Evolutionary conservation across 2,888 invertebrate species (phyloP).

Genomic region (Mimas tiliae): DNA sequence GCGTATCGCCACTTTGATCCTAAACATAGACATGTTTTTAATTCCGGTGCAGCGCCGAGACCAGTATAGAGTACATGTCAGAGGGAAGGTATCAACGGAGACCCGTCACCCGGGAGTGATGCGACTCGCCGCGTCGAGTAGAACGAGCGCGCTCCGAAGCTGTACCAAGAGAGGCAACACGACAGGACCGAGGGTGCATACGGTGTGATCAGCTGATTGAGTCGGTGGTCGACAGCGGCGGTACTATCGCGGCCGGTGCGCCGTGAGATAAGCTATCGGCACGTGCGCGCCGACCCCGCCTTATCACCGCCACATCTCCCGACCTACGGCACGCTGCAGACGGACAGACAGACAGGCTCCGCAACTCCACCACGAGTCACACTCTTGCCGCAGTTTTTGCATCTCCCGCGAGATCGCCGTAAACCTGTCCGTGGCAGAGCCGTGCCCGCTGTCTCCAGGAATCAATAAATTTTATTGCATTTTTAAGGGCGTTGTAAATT

Average conservation of each 20-base stretch:
- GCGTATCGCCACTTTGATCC: not conserved
- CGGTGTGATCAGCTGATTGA: slow-evolving; percentile 45
- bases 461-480: slow-evolving; percentile 65
- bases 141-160: too few species aligned
- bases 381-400: not conserved
- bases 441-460: slow-evolving; percentile 50
- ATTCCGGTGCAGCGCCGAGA: not conserved
- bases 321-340: slow-evolving; percentile 48
- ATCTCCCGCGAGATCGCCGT: slow-evolving; percentile 20
- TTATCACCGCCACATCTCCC: slow-evolving; percentile 54
- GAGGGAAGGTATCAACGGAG: too few species aligned
- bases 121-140: not conserved
- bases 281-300: slow-evolving; percentile 44
- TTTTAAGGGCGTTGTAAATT: slow-evolving; percentile 55
- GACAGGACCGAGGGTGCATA: not conserved
- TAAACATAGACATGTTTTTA: slow-evolving; percentile 2
- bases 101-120: not conserved
- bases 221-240: slow-evolving; percentile 32
- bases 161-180: not conserved
- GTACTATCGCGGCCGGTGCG: slow-evolving; percentile 33
- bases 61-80: not conserved
- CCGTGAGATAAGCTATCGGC: slow-evolving; percentile 52
- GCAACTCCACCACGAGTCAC: not conserved
- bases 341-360: slow-evolving; percentile 24
- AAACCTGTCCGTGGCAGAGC: slow-evolving; percentile 22